A percentile compares a stretch with the other conserved stretches of the same genome.
These are phyloP conservation scores for Chouioia cunea DNA, from an alignment of 2,888 invertebrate species.

Conservation along the genomic window DNA sequence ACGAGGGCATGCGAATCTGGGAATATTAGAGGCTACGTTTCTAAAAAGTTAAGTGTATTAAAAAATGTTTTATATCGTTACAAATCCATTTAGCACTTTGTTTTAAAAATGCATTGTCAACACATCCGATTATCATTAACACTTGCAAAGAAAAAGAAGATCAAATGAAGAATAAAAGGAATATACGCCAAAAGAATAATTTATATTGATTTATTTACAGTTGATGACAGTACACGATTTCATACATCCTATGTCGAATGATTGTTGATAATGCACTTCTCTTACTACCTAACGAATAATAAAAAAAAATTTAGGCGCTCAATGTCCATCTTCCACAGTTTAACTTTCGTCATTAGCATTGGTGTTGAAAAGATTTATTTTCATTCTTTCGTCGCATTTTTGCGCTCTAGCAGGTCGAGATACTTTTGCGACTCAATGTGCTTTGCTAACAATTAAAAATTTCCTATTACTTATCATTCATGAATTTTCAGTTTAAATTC, in stretches of 20 bases:
- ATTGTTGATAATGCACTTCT: slow-evolving; percentile 56
- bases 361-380: slow-evolving; percentile 49
- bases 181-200: slow-evolving; percentile 52
- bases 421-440: slow-evolving; percentile 54
- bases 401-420: slow-evolving; percentile 51
- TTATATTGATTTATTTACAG: slow-evolving; percentile 58
- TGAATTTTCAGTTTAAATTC: slow-evolving; percentile 63
- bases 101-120: slow-evolving; percentile 47
- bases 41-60: slow-evolving; percentile 36
- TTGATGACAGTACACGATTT: slow-evolving; percentile 49
- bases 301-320: slow-evolving; percentile 45
- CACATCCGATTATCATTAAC: slow-evolving; percentile 40
- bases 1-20: slow-evolving; percentile 30
- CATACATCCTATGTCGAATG: slow-evolving; percentile 47
- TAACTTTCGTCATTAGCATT: slow-evolving; percentile 43
- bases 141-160: slow-evolving; percentile 29
- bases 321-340: slow-evolving; percentile 48
- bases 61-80: slow-evolving; percentile 34
- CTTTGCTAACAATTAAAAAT: slow-evolving; percentile 66
- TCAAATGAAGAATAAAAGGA: slow-evolving; percentile 36
- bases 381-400: slow-evolving; percentile 41
- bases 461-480: slow-evolving; percentile 65
- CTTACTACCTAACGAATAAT: slow-evolving; percentile 37
- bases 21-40: slow-evolving; percentile 28
- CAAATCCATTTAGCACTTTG: slow-evolving; percentile 40